A percentile compares a stretch with the other conserved stretches of the same genome.
phyloP scores from a whole-genome alignment of 1,140 invertebrate species.

The Pissodes strobi region DNA sequence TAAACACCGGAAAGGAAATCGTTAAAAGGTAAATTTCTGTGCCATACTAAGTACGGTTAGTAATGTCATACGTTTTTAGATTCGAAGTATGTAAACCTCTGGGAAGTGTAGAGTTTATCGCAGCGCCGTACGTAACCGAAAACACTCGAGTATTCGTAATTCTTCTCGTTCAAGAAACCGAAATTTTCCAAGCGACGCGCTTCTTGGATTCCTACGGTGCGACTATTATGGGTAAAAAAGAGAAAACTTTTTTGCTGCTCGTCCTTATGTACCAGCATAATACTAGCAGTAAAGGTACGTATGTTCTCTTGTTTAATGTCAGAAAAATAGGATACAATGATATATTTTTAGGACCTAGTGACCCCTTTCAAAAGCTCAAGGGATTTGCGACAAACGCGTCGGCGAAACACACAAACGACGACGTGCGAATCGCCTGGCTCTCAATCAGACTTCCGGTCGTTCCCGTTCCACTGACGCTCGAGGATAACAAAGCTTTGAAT shows the following conservation, averaged over 20 bases:
- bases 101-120: constrained; percentile 81
- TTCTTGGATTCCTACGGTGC: constrained; percentile 76
- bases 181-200: constrained; percentile 59
- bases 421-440: constrained; percentile 71
- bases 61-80: constrained; percentile 47
- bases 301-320: constrained; percentile 16
- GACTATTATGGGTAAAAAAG: constrained; percentile 73
- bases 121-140: constrained; percentile 91
- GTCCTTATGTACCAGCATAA: constrained; percentile 58
- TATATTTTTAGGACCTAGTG: constrained; percentile 47
- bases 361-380: constrained; percentile 70
- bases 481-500: constrained; percentile 60
- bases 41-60: not conserved
- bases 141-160: constrained; percentile 78
- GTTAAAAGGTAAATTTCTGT: constrained; percentile 53
- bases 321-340: constrained; percentile 29
- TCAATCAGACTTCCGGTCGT: constrained; percentile 66
- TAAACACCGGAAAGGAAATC: constrained; percentile 51
- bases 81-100: constrained; percentile 78
- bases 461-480: constrained; percentile 29
- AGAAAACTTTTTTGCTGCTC: constrained; percentile 77
- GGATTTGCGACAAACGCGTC: constrained; percentile 64
- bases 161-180: constrained; percentile 64
- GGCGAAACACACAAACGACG: constrained; percentile 71
- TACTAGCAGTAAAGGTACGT: constrained; percentile 65